These are phyloP conservation scores for Cryptosula pallasiana DNA, from an alignment of 2,888 invertebrate genomes.

Conservation along the genomic window DNA sequence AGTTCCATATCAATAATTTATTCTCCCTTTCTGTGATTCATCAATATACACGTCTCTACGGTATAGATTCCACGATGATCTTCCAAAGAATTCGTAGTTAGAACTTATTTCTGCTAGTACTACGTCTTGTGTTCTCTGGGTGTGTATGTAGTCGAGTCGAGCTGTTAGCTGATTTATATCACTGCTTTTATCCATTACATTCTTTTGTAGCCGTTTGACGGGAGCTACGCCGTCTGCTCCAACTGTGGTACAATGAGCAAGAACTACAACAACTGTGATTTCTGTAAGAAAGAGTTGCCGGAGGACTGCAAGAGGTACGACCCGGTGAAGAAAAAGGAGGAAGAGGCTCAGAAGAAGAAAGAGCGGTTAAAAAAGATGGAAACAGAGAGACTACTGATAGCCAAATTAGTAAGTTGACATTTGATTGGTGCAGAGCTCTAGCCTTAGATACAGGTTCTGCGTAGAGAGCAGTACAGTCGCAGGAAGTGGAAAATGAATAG, in stretches of 20 bases:
- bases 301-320: conserved; percentile 32
- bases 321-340: conserved; percentile 7
- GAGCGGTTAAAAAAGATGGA: background rate
- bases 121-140: no score
- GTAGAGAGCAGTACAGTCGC: background rate
- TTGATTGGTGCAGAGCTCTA: background rate
- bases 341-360: background rate
- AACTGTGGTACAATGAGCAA: conserved; percentile 73
- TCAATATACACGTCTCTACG: no score
- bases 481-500: no score
- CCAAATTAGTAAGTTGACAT: background rate
- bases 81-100: no score
- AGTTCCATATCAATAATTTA: no score
- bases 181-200: no score
- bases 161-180: no score
- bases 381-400: conserved; percentile 11
- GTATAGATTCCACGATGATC: no score
- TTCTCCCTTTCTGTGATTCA: no score
- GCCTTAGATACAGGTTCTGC: background rate
- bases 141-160: no score
- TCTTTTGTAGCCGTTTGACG: conserved; percentile 39
- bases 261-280: conserved; percentile 73
- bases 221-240: conserved; percentile 72
- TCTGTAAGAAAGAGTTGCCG: conserved; percentile 56
- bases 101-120: no score